These are phyloP conservation scores for Xanthorhoe spadicearia DNA, from an alignment of 2,888 invertebrate genomes.

Conservation along the genomic window DNA sequence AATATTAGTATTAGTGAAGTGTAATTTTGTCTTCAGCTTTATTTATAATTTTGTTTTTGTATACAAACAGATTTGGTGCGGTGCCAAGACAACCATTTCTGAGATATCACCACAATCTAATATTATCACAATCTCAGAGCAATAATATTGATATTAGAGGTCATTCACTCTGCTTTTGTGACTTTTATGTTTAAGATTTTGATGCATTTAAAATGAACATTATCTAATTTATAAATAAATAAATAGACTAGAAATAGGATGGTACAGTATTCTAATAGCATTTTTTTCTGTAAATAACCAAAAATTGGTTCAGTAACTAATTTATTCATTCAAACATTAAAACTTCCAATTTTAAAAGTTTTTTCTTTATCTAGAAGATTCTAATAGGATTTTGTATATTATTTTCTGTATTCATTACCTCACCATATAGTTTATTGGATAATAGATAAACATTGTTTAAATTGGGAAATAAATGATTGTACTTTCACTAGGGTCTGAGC, in stretches of 20 bases:
- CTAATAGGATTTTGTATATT: neutral
- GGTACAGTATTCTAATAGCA: no score
- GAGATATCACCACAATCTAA: slow-evolving; percentile 27
- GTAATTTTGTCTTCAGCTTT: neutral
- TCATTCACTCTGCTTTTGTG: slow-evolving; percentile 25
- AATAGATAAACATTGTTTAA: neutral
- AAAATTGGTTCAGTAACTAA: no score
- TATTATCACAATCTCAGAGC: slow-evolving; percentile 25
- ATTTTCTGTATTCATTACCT: neutral
- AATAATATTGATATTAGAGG: slow-evolving; percentile 23
- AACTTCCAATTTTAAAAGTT: no score
- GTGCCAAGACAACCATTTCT: slow-evolving; percentile 24
- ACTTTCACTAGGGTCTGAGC: slow-evolving; percentile 1
- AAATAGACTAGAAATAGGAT: no score
- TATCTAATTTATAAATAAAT: no score
- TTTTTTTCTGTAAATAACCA: no score
- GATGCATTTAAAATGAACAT: neutral
- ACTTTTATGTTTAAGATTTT: neutral
- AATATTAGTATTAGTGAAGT: neutral
- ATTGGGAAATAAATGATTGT: neutral
- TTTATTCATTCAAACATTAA: no score
- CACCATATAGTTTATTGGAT: neutral
- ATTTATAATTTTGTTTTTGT: neutral
- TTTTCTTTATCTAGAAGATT: neutral
- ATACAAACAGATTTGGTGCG: slow-evolving; percentile 21